Evolutionary conservation across 2,797 vertebrate species (phyloP), one percentile per base, ranked within the genome.

Genomic region (Pterois miles): DNA sequence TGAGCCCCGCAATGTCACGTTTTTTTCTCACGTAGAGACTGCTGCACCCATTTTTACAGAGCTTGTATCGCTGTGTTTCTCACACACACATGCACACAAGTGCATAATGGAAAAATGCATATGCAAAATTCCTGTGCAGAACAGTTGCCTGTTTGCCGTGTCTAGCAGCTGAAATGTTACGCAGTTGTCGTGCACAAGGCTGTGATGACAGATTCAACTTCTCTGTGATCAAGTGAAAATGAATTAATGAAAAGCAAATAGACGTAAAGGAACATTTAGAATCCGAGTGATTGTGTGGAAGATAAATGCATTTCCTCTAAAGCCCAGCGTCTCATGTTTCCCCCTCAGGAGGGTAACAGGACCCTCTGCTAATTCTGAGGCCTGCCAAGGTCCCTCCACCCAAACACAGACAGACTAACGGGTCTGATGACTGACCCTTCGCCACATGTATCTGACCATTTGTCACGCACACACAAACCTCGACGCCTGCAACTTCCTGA

Each of bases 381-480:
- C 50, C 23, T 64, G 9, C 33, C 18, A 36, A 52, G 53, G 40
- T 65, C 36, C 46, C 34, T 68, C 64, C 67, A 81, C 69, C 71
- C 79, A 78, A 68, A 86, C 76, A 80, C 71, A 73, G 33, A 56
- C 34, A 75, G 57, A 31, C 66, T 43, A 70, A 73, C 1, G 29
- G 65, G 46, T 64, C 40, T 60, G 40, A 48, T 53, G 66, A 43
- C 58, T 31, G 67, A 84, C 59, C 76, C 66, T 12, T 52, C 25
- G 38, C 57, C 88, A 82, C 93, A 94, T 89, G 91, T 94, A 92
- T 94, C 80, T 65, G 27, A 78, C 74, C 88, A 92, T 94, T 92
- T 94, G 93, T 92, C 89, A 81, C 22, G 34, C 81, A 68, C 75
- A 68, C 79, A 82, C 81, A 87, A 79, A 40, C 74, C 87, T 82